Evolutionary conservation across 2,797 vertebrate genomes (phyloP).

Genomic region (Esox masquinongy): DNA sequence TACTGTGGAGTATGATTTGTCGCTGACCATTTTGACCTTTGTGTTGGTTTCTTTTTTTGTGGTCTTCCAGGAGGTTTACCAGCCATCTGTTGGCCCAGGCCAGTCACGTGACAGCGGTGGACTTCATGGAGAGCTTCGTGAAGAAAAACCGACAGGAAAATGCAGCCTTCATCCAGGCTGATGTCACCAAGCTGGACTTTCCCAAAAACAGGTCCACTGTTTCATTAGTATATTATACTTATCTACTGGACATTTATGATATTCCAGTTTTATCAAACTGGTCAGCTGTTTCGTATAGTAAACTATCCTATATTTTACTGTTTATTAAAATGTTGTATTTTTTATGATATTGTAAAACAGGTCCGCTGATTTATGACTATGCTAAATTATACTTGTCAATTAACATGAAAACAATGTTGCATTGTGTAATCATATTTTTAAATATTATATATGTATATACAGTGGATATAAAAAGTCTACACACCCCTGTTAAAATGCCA

Average conservation of each 20-base stretch:
- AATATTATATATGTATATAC: too few species aligned
- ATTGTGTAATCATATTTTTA: too few species aligned
- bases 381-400: too few species aligned
- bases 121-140: constrained; percentile 85
- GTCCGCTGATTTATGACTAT: constrained; percentile 42
- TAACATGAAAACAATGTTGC: too few species aligned
- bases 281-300: too few species aligned
- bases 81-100: constrained; percentile 74
- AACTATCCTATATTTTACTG: too few species aligned
- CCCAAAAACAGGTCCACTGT: constrained; percentile 70
- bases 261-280: too few species aligned
- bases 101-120: constrained; percentile 79
- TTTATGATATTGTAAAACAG: constrained; percentile 53
- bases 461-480: too few species aligned
- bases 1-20: background rate
- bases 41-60: background rate
- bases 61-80: constrained; percentile 76
- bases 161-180: constrained; percentile 76
- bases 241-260: too few species aligned
- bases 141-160: constrained; percentile 76
- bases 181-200: constrained; percentile 79
- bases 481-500: too few species aligned
- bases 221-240: too few species aligned
- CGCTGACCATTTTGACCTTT: background rate
- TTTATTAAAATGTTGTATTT: too few species aligned